A percentile compares a stretch with the other conserved stretches of the same genome.
These are phyloP conservation scores for Manis pentadactyla DNA, from an alignment of 2,797 vertebrate genomes.

Conservation along the genomic window DNA sequence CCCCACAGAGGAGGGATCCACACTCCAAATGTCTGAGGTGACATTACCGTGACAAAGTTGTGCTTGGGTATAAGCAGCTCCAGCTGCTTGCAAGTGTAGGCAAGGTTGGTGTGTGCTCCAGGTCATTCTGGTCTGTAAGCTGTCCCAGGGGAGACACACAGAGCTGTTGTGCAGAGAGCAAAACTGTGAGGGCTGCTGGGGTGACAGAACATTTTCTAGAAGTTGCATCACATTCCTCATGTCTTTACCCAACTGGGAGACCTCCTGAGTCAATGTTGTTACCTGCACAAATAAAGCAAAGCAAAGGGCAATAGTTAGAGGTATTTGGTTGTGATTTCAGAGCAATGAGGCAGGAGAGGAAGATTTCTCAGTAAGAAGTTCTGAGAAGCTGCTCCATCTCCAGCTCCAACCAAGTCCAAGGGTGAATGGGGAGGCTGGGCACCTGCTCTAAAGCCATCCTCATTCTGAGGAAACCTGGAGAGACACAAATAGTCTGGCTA, in stretches of 20 bases:
- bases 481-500: not conserved
- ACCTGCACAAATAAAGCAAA: conserved; percentile 84
- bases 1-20: conserved; percentile 83
- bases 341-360: not conserved
- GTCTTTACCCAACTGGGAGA: conserved; percentile 89
- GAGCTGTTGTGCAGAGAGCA: conserved; percentile 85
- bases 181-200: conserved; percentile 83
- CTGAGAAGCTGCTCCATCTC: not conserved
- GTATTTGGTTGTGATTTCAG: not conserved
- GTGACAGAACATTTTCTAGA: conserved; percentile 86
- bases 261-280: conserved; percentile 88
- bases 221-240: conserved; percentile 89
- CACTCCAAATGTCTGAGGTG: conserved; percentile 83
- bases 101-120: conserved; percentile 86
- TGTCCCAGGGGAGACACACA: conserved; percentile 83
- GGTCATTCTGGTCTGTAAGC: conserved; percentile 82
- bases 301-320: conserved; percentile 14
- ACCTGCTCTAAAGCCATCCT: not conserved
- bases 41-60: conserved; percentile 83
- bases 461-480: not conserved
- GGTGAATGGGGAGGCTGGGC: not conserved
- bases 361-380: not conserved
- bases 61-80: conserved; percentile 83
- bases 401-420: not conserved
- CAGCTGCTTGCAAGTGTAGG: conserved; percentile 80